Evolutionary conservation across 2,113 vertebrate genomes (phyloP).

Genomic region (Trematomus loennbergii): DNA sequence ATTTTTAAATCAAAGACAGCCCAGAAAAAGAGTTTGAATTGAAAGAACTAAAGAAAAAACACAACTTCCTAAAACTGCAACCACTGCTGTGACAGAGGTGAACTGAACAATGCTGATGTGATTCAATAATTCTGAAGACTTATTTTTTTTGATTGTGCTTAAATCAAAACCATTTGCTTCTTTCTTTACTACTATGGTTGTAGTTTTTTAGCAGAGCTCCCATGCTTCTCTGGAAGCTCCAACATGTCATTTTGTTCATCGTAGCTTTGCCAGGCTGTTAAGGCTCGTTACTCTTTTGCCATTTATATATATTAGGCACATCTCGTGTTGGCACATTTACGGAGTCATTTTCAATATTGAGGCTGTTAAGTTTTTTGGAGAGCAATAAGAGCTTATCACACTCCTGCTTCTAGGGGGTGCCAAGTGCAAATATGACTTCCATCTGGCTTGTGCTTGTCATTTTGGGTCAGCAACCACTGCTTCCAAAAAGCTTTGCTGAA

Average conservation of each 20-base stretch:
- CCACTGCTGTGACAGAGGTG: not conserved
- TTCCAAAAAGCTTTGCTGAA: conserved; percentile 13
- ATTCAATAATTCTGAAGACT: not conserved
- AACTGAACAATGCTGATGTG: conserved; percentile 15
- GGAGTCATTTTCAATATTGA: conserved; percentile 26
- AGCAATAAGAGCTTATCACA: conserved; percentile 26
- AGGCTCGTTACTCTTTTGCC: conserved; percentile 14
- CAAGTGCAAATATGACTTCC: conserved; percentile 13
- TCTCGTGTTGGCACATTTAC: conserved; percentile 12
- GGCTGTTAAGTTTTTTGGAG: conserved; percentile 32
- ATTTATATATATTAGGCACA: conserved; percentile 17
- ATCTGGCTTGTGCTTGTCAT: conserved; percentile 10
- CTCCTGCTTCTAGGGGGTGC: not conserved
- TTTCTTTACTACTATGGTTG: not conserved
- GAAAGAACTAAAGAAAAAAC: conserved; percentile 4
- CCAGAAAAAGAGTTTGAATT: not conserved
- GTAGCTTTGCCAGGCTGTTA: conserved; percentile 15
- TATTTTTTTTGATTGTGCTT: conserved; percentile 30
- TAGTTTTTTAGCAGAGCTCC: not conserved
- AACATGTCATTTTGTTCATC: conserved; percentile 34
- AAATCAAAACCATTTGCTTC: conserved; percentile 4
- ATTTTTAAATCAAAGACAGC: conserved; percentile 4
- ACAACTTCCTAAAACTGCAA: not conserved
- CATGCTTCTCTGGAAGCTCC: conserved; percentile 3
- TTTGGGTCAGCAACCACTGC: not conserved